Percentiles rank a stretch among this genome's conserved stretches.
Conservation (phyloP, 2,888 invertebrate species). For the Heliothis peltigera region DNA sequence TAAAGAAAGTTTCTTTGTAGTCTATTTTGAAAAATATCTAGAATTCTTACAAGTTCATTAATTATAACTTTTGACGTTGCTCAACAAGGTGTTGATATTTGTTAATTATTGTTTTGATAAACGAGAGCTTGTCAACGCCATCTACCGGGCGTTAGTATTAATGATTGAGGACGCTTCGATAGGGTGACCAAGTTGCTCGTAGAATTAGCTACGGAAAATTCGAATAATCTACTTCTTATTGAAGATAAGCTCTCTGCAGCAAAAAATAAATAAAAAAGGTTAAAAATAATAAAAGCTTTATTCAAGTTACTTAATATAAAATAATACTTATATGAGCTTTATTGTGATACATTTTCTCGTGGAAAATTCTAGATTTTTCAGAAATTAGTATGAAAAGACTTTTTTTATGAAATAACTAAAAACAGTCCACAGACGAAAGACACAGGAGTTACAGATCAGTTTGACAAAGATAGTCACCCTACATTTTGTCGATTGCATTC, state of each 20-base stretch:
- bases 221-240: too few species aligned
- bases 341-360: too few species aligned
- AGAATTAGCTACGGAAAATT: background rate
- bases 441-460: background rate
- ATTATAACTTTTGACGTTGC: slow-evolving; percentile 15
- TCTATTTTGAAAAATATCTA: slow-evolving; percentile 3
- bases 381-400: too few species aligned
- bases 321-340: too few species aligned
- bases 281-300: too few species aligned
- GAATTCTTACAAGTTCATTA: slow-evolving; percentile 13
- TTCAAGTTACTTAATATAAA: too few species aligned
- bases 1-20: background rate
- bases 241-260: too few species aligned
- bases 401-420: too few species aligned
- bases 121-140: slow-evolving; percentile 71
- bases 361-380: too few species aligned
- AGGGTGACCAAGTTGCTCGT: slow-evolving; percentile 7
- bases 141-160: slow-evolving; percentile 64
- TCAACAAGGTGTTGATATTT: slow-evolving; percentile 55
- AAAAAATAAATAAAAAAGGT: too few species aligned
- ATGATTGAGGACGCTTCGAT: slow-evolving; percentile 51
- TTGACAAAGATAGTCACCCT: slow-evolving; percentile 6
- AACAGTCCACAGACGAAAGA: too few species aligned
- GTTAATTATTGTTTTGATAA: slow-evolving; percentile 73
- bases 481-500: slow-evolving; percentile 18